Conservation (phyloP, 2,113 vertebrate species). For the Theropithecus gelada region DNA sequence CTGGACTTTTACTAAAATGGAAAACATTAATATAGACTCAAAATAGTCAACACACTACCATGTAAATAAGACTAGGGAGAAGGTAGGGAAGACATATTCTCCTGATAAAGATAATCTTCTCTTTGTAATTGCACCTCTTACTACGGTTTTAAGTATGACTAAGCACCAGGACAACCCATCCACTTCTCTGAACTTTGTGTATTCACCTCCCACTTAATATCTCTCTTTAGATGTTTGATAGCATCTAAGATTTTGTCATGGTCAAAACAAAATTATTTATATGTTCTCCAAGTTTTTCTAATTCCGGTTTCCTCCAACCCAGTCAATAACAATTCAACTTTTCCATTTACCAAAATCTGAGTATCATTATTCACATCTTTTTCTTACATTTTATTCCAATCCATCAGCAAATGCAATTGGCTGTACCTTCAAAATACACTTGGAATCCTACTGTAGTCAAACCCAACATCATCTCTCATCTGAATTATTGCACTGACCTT, state of each 20-base stretch:
- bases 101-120: background rate
- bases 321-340: background rate
- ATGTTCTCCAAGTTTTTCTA: background rate
- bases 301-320: background rate
- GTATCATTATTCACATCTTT: background rate
- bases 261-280: background rate
- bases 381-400: background rate
- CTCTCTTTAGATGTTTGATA: background rate
- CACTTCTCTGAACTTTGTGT: background rate
- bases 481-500: background rate
- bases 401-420: background rate
- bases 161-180: background rate
- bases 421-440: background rate
- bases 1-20: background rate
- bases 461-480: background rate
- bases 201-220: background rate
- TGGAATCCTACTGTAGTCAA: background rate
- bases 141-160: background rate
- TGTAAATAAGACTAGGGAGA: background rate
- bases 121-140: background rate
- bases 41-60: background rate
- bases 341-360: background rate
- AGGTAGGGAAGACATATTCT: rapidly evolving
- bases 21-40: background rate
- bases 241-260: background rate